Conservation (phyloP, 2,113 vertebrate species). For the Phoxinus phoxinus region DNA sequence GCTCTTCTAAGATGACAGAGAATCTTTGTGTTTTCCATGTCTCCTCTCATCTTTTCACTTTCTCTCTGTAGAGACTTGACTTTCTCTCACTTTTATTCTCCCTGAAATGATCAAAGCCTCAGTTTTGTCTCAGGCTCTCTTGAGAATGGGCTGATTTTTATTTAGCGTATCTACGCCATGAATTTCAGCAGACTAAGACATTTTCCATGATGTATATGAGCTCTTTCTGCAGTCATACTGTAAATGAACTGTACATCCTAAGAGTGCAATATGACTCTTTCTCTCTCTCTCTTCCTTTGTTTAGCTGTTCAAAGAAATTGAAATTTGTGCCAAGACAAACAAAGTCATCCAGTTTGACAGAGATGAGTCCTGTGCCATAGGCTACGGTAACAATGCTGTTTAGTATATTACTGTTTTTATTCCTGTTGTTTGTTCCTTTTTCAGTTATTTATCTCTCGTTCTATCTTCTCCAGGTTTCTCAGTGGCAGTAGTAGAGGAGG, state of each 20-base stretch:
- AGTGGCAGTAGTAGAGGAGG: slow-evolving; percentile 88
- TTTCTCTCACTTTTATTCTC: slow-evolving; percentile 13
- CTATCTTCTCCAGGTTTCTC: slow-evolving; percentile 83
- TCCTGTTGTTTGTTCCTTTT: background rate
- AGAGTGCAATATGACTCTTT: background rate
- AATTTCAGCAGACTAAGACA: slow-evolving; percentile 27
- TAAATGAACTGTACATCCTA: slow-evolving; percentile 26
- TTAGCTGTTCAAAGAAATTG: slow-evolving; percentile 95
- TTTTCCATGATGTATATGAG: background rate
- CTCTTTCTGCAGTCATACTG: slow-evolving; percentile 29
- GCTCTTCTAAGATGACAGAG: slow-evolving; percentile 60
- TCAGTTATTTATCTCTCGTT: background rate
- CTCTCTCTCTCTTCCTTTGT: slow-evolving; percentile 55
- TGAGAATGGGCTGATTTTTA: slow-evolving; percentile 2
- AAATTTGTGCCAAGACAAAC: slow-evolving; percentile 89
- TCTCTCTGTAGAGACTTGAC: slow-evolving; percentile 28
- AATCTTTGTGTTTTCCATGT: slow-evolving; percentile 56
- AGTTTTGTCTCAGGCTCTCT: slow-evolving; percentile 31
- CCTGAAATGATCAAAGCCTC: slow-evolving; percentile 60
- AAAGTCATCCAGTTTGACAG: slow-evolving; percentile 88
- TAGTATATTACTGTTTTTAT: slow-evolving; percentile 35
- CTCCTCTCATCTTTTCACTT: slow-evolving; percentile 34
- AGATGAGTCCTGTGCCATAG: slow-evolving; percentile 79
- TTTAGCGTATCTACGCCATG: background rate
- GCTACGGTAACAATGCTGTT: slow-evolving; percentile 83